Percentiles rank a stretch among this genome's conserved stretches.
Conservation (phyloP, 2,113 vertebrate species). For the Oreochromis niloticus region DNA sequence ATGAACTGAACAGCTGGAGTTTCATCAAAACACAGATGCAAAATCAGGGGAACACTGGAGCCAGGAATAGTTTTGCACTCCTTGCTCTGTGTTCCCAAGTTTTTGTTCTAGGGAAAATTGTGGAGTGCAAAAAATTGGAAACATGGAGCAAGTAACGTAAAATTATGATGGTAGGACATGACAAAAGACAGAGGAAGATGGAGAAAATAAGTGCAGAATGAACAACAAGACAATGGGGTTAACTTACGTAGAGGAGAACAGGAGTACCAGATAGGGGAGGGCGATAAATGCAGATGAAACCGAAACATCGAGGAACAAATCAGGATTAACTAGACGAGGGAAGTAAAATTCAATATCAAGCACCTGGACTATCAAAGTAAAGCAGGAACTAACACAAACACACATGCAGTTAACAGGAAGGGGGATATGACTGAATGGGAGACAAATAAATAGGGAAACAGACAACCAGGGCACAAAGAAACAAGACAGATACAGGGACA, state of each 20-base stretch:
- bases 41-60: not conserved
- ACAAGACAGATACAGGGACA: too few relatives aligned
- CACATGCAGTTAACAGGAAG: not conserved
- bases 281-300: not conserved
- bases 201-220: not conserved
- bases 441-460: too few relatives aligned
- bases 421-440: not conserved
- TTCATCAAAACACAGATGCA: not conserved
- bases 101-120: not conserved
- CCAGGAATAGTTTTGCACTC: not conserved
- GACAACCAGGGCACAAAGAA: too few relatives aligned
- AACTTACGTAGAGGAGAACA: not conserved
- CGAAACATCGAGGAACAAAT: accelerated
- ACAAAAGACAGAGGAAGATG: not conserved
- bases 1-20: not conserved
- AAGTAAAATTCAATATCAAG: not conserved
- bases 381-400: not conserved
- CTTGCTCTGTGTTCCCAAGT: not conserved
- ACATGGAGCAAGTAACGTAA: not conserved
- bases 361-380: not conserved
- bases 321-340: accelerated
- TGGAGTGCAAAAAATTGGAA: accelerated
- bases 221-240: not conserved
- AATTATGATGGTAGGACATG: accelerated
- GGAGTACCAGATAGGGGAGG: not conserved